Percentiles rank a stretch among this genome's conserved stretches.
Evolutionary conservation across 1,140 invertebrate species (phyloP).

Genomic region (Cyphomyrmex costatus): DNA sequence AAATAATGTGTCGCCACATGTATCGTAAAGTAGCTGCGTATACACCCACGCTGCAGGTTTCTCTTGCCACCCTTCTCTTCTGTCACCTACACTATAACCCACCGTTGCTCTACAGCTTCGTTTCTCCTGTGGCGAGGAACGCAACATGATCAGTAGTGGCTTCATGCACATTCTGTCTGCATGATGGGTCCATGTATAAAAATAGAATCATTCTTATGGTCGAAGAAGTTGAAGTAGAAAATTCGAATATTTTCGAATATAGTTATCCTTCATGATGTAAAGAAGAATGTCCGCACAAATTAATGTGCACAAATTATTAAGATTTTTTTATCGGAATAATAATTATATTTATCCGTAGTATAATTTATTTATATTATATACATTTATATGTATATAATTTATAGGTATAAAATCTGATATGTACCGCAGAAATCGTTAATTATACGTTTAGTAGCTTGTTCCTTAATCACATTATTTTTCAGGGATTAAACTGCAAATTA

Average conservation of each 20-base stretch:
- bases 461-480: not conserved
- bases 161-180: slow-evolving; percentile 1
- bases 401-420: not conserved
- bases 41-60: slow-evolving; percentile 44
- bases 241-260: not conserved
- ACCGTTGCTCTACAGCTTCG: slow-evolving; percentile 33
- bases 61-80: not conserved
- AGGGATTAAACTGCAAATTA: not conserved
- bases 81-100: not conserved
- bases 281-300: not conserved
- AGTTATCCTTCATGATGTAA: not conserved
- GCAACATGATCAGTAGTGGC: slow-evolving; percentile 17
- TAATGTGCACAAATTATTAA: not conserved
- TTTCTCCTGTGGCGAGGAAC: slow-evolving; percentile 28
- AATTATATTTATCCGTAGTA: no score
- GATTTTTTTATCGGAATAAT: not conserved
- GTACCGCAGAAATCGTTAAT: not conserved
- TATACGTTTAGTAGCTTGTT: not conserved
- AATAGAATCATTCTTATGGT: slow-evolving; percentile 4
- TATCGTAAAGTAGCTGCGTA: slow-evolving; percentile 51
- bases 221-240: not conserved
- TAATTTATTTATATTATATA: no score
- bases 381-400: no score
- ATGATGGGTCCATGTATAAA: slow-evolving; percentile 1
- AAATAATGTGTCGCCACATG: slow-evolving; percentile 41